phyloP scores from a whole-genome alignment of 2,113 vertebrate genomes.

The Ceratotherium simum region DNA sequence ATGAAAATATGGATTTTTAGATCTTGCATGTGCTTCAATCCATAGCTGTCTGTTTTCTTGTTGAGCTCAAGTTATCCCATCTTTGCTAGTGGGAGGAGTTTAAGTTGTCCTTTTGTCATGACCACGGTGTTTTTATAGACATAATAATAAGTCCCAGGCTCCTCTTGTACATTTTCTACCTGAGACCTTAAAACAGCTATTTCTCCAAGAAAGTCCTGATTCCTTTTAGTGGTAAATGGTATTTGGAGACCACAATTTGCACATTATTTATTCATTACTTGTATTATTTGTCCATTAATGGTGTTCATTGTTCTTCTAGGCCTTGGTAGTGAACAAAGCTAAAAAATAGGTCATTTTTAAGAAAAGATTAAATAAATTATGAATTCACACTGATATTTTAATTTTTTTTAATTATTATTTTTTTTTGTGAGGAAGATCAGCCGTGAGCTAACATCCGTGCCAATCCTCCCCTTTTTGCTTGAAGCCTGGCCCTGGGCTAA shows the following conservation, averaged over 20 bases:
- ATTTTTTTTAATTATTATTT: not conserved
- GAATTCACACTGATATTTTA: conserved; percentile 1
- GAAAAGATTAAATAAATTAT: not conserved
- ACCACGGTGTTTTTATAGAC: no score
- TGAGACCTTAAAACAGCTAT: not conserved
- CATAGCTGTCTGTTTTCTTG: not conserved
- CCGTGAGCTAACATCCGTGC: no score
- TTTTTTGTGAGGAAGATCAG: no score
- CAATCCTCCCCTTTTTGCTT: no score
- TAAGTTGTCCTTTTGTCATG: no score
- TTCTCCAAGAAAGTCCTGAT: not conserved
- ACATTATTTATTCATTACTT: not conserved
- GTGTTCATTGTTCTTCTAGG: not conserved
- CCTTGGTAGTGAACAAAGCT: conserved; percentile 19
- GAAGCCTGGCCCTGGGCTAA: no score
- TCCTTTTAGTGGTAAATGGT: not conserved
- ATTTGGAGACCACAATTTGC: not conserved
- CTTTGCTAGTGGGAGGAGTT: not conserved
- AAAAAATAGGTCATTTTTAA: conserved; percentile 18
- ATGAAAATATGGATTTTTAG: not conserved
- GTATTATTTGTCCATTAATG: not conserved
- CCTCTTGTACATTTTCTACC: not conserved
- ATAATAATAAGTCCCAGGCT: not conserved
- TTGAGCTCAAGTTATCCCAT: not conserved
- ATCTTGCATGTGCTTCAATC: not conserved